Evolutionary conservation across 1,140 invertebrate genomes (phyloP), one percentile per base, ranked within the genome.

Genomic region (Zaprionus africanus): DNA sequence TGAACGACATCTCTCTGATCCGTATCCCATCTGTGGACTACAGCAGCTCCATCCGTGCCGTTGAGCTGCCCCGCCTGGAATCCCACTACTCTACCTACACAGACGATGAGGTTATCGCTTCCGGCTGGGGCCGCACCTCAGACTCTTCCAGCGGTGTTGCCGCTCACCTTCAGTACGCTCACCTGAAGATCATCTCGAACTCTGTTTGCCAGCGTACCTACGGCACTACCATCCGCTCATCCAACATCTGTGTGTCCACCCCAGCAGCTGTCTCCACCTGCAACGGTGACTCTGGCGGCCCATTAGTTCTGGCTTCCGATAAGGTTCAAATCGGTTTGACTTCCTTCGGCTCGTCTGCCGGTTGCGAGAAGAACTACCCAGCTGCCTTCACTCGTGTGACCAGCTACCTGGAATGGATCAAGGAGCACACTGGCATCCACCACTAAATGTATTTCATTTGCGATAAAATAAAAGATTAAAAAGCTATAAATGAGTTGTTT

Each of bases 351-450:
- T 92, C 92, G 22, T 65, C 78, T n/a, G 68, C 84, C 15, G 94
- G 94, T 12, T 95, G 94, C 79, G 93, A 93, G 70, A 78, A 84
- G 26, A 93, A 93, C 28, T 92, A 82, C 57, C 94, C 94, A 26
- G 92, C 92, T 62, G 94, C 92, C 6, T 94, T 93, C 81, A 94
- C 94, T 12, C 93, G 94, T 74, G 84, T 94, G 22, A 94, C 94
- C 56, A 93, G 81, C 68, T 95, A 93, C 92, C 80, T 94, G 31
- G 80, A 90, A 58, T 95, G 95, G 95, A 94, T 95, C 58, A 61
- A 87, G 65, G 60, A 66, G 0, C 77, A 91, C 31, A 90, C 91
- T 56, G 91, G 82, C 67, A 75, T 92, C 76, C 61, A 46, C 9
- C 43, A 43, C n/a, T 83, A 84, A 88, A 15, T 26, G 12, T 9